Evolutionary conservation across 2,888 invertebrate genomes (phyloP), one percentile per base, ranked within the genome.

Genomic region (Hyles lineata): DNA sequence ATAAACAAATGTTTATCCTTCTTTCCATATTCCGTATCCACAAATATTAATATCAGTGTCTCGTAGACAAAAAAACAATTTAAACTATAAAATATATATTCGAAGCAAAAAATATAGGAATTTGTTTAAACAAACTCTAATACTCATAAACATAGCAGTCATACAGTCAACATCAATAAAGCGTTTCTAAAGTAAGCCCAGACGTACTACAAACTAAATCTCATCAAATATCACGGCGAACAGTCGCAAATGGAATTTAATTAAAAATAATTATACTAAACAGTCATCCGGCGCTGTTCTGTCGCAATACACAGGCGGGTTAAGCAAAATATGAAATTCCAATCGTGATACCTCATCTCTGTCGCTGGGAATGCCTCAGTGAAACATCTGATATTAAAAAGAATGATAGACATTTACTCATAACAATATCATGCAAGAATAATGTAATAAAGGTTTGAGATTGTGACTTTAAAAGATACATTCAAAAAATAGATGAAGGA

Each of bases 291-390:
- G 76, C 76, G 77, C 80, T 85, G 82, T 80, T 81, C 67, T 73
- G 74, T 74, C 75, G 25, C 35, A 63, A 63, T 72, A 62, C 74
- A 70, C 73, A 72, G 72, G 73, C 76, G 72, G 80, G 79, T 78
- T 79, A 79, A 75, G 78, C 79, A 80, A 84, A 88, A 87, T 87
- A 86, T 86, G 81, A 84, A 86, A 88, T 87, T 86, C 83, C 81
- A 74, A 75, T 73, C 74, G 67, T 21, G n/a, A 74, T 74, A 52
- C 43, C 74, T 71, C 63, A 7, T 73, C 61, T 58, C 58, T 23
- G 63, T 9, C 23, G 58, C 50, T 58, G 15, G 17, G 35, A 72
- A 72, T 72, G 35, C 55, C 50, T 67, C 23, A 70, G 32, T 55
- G 11, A 21, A 55, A 70, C 55, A 55, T 55, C 9, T 52, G 25